Conservation (phyloP, 2,113 vertebrate species). For the Spheniscus mendiculus region DNA sequence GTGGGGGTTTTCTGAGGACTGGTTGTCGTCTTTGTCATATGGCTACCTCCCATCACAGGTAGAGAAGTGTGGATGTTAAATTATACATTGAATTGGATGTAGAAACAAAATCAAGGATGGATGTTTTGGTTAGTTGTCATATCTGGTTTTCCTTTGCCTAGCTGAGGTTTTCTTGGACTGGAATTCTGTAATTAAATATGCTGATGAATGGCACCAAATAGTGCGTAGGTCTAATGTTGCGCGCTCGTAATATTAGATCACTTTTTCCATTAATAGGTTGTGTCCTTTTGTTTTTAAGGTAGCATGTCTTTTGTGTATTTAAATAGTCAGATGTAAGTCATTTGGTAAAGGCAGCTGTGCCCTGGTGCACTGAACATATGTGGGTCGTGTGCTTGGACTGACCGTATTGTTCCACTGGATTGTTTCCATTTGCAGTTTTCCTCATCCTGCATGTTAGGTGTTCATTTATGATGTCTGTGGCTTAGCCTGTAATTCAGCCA, state of each 20-base stretch:
- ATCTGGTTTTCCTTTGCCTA: neutral
- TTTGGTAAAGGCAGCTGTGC: neutral
- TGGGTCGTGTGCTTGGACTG: neutral
- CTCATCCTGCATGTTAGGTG: neutral
- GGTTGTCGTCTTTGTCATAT: neutral
- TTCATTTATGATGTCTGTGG: neutral
- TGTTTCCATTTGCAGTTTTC: neutral
- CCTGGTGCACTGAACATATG: neutral
- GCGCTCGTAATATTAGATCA: neutral
- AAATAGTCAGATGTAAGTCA: neutral
- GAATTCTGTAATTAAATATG: neutral
- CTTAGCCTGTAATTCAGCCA: neutral
- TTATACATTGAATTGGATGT: neutral
- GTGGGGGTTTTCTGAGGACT: neutral
- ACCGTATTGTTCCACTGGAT: neutral
- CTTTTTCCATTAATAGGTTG: neutral
- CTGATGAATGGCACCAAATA: neutral
- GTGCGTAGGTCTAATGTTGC: neutral
- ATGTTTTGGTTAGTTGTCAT: neutral
- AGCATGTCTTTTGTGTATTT: neutral
- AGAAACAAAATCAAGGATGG: neutral
- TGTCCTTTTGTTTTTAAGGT: neutral
- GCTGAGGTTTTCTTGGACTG: neutral
- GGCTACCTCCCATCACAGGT: neutral
- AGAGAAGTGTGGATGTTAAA: neutral